Percentiles rank a stretch among this genome's conserved stretches.
Conservation (phyloP, 2,113 vertebrate species). For the Dissostichus mawsoni region DNA sequence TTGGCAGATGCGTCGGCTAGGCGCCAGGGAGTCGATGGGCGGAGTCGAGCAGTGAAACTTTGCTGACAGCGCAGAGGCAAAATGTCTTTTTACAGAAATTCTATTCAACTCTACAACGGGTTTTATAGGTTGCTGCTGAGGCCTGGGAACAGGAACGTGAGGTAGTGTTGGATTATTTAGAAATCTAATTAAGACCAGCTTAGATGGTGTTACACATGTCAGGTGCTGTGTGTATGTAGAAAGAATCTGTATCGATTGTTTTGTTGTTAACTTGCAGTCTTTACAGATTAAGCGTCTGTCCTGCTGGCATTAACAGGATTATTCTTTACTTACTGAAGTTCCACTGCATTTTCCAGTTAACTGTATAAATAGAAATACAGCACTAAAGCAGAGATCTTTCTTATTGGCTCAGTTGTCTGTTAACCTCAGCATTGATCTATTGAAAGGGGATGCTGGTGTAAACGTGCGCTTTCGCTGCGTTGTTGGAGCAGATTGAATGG, state of each 20-base stretch:
- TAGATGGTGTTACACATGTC: not conserved
- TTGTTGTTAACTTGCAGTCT: not conserved
- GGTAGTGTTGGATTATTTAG: not conserved
- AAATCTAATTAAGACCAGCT: not conserved
- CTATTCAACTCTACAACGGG: not conserved
- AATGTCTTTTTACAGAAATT: conserved; percentile 20
- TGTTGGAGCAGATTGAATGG: conserved; percentile 30
- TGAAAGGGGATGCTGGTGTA: conserved; percentile 34
- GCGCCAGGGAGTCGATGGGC: conserved; percentile 40
- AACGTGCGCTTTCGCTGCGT: conserved; percentile 38
- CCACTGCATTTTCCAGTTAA: conserved; percentile 6
- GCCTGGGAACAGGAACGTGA: not conserved
- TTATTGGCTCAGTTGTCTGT: conserved; percentile 32
- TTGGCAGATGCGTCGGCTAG: conserved; percentile 66
- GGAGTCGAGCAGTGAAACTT: conserved; percentile 41
- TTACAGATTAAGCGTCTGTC: not conserved
- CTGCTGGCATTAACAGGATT: not conserved
- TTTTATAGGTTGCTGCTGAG: conserved; percentile 22
- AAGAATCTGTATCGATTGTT: not conserved
- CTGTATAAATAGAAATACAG: conserved; percentile 35
- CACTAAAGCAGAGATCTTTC: not conserved
- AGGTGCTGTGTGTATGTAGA: not conserved
- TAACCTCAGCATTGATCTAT: conserved; percentile 28
- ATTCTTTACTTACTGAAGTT: not conserved
- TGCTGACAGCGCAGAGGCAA: conserved; percentile 70